phyloP scores from a whole-genome alignment of 2,797 vertebrate species.

The Mormyrus proboscirostris region DNA sequence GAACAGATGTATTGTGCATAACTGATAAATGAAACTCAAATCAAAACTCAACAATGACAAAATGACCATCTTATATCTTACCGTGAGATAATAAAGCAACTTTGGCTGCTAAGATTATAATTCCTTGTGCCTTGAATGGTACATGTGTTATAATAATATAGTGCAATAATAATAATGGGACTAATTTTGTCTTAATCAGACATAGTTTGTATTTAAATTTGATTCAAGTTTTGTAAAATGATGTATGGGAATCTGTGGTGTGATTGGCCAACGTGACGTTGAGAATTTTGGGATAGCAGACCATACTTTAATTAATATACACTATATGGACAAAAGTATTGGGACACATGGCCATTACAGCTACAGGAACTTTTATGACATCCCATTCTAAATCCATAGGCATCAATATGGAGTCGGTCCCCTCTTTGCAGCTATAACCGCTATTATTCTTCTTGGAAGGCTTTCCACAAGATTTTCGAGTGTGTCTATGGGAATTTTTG shows the following conservation, averaged over 20 bases:
- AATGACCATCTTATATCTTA: neutral
- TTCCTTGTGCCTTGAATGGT: neutral
- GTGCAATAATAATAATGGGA: neutral
- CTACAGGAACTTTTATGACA: too few relatives aligned
- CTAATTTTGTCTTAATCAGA: neutral
- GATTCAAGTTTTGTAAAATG: neutral
- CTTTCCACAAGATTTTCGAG: too few relatives aligned
- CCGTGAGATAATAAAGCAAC: neutral
- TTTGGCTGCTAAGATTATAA: neutral
- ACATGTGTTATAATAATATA: slow-evolving; percentile 1
- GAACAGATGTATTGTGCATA: neutral
- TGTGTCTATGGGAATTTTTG: neutral
- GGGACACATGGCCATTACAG: too few relatives aligned
- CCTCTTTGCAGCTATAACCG: too few relatives aligned
- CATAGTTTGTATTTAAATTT: neutral
- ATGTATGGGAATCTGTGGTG: neutral
- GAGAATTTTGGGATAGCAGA: neutral
- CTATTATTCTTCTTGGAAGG: too few relatives aligned
- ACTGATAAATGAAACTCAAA: neutral
- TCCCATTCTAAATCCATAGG: too few relatives aligned
- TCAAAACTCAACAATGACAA: neutral
- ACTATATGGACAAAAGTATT: too few relatives aligned
- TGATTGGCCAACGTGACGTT: neutral
- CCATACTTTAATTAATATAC: neutral
- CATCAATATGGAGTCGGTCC: too few relatives aligned